Percentiles rank a stretch among this genome's conserved stretches.
Evolutionary conservation across 2,113 vertebrate species (phyloP).

Genomic region (Actinemys pallida): DNA sequence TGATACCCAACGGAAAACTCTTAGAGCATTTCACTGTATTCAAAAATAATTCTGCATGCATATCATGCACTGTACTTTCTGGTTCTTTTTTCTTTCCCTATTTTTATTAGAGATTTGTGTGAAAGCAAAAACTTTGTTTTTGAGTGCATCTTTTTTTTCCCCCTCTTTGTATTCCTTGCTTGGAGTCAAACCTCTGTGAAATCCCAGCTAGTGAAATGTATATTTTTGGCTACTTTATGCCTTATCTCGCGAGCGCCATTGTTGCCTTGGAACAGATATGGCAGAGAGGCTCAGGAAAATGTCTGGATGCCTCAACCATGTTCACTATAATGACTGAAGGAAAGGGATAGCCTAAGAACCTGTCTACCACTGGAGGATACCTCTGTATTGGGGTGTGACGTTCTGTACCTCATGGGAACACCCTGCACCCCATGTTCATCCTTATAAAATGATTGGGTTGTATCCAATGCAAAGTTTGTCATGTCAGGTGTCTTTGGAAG

Average conservation of each 20-base stretch:
- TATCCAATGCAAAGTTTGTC: too few species aligned
- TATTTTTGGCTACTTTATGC: too few species aligned
- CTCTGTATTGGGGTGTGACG: neutral
- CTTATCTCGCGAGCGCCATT: too few species aligned
- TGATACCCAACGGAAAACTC: neutral
- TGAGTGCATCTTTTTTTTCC: neutral
- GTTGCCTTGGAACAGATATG: too few species aligned
- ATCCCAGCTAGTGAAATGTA: too few species aligned
- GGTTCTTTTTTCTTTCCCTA: neutral
- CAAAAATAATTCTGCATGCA: neutral
- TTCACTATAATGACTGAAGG: neutral
- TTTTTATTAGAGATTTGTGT: neutral
- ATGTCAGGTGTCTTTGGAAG: too few species aligned
- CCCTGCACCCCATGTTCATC: too few species aligned
- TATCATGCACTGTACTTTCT: neutral
- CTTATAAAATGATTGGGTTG: too few species aligned
- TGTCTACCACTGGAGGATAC: neutral
- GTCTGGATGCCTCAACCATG: neutral
- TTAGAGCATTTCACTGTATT: too few species aligned
- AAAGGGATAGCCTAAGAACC: neutral
- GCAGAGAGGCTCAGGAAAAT: neutral
- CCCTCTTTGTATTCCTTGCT: neutral
- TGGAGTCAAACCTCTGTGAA: neutral
- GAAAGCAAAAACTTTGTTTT: neutral
- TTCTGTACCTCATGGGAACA: too few species aligned